phyloP scores from a whole-genome alignment of 2,797 vertebrate species.

The Potorous gilbertii region DNA sequence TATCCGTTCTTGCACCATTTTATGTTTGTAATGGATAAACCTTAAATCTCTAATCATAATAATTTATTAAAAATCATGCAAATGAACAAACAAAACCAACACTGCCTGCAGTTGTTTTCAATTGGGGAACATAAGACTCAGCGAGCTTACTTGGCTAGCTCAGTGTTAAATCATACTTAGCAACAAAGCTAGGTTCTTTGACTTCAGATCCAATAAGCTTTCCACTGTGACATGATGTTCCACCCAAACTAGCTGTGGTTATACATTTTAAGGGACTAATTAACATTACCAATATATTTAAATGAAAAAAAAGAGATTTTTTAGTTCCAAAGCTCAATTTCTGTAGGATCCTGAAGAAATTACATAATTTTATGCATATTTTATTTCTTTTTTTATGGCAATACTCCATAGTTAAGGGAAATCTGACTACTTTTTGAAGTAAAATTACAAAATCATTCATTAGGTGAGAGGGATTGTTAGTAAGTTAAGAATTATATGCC shows the following conservation, averaged over 20 bases:
- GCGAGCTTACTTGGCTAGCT: not conserved
- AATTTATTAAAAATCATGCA: not conserved
- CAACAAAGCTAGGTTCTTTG: not conserved
- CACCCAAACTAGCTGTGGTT: not conserved
- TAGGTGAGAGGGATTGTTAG: not conserved
- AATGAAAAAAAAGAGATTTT: not conserved
- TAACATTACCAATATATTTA: not conserved
- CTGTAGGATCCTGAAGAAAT: not conserved
- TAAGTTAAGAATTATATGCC: not conserved
- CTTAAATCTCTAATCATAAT: not conserved
- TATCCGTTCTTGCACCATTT: not conserved
- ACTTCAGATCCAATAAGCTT: not conserved
- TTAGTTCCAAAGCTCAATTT: not conserved
- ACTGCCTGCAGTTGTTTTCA: not conserved
- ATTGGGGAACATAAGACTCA: not conserved
- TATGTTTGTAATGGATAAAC: not conserved
- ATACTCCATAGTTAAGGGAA: not conserved
- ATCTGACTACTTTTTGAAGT: not conserved
- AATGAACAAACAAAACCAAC: too few species aligned
- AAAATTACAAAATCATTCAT: not conserved
- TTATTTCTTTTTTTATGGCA: not conserved
- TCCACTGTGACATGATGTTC: not conserved
- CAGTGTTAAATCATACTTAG: not conserved
- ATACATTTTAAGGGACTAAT: not conserved
- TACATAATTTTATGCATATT: not conserved